Evolutionary conservation across 2,797 vertebrate genomes (phyloP).

Genomic region (Poecilia picta): DNA sequence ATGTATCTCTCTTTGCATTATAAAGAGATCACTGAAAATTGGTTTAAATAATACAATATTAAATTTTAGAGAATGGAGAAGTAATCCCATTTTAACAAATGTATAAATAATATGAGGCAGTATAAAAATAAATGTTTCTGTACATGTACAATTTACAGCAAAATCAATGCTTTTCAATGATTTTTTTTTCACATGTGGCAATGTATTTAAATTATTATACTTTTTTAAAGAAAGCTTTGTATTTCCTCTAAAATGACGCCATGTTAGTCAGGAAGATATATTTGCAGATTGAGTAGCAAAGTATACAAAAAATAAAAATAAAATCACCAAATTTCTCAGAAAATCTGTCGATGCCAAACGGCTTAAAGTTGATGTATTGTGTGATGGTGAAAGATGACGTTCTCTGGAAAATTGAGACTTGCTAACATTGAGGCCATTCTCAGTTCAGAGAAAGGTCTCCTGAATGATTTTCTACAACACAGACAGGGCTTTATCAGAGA

Average conservation of each 20-base stretch:
- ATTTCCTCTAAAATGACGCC: background rate
- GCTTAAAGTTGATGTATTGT: background rate
- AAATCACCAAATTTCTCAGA: background rate
- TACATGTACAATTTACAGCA: too few relatives aligned
- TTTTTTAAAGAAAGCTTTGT: background rate
- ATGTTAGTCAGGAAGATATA: background rate
- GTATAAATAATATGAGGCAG: background rate
- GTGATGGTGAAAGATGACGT: background rate
- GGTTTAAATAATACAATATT: background rate
- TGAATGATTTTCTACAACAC: background rate
- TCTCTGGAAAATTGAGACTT: background rate
- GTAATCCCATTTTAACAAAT: background rate
- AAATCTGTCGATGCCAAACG: background rate
- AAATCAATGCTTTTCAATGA: background rate
- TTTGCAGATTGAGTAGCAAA: background rate
- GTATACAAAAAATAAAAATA: background rate
- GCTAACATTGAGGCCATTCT: background rate
- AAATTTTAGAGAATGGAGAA: background rate
- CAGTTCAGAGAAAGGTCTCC: background rate
- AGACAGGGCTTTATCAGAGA: too few relatives aligned
- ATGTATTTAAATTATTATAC: background rate
- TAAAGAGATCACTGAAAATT: background rate
- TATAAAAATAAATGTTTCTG: background rate
- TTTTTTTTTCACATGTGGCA: background rate
- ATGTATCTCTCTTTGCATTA: background rate